These are phyloP conservation scores for Tychaedon coryphoeus DNA, from an alignment of 2,113 vertebrate species.

Conservation along the genomic window DNA sequence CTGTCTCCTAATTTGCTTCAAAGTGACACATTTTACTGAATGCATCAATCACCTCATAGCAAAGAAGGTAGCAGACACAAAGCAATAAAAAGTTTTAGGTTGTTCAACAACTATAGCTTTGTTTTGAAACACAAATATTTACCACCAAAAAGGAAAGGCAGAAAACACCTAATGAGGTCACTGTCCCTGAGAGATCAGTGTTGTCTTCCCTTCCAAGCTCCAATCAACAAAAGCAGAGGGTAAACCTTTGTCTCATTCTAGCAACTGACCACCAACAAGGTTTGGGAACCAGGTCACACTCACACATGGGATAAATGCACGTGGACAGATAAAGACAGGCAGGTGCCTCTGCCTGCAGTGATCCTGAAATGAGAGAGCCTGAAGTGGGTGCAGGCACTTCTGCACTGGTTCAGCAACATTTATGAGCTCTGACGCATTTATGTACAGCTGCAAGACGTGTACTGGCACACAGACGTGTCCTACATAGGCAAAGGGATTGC, in stretches of 20 bases:
- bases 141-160: background rate
- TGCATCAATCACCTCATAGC: background rate
- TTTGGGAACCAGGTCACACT: background rate
- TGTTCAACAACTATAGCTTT: background rate
- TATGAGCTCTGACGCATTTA: background rate
- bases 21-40: background rate
- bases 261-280: accelerated
- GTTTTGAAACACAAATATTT: background rate
- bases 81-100: background rate
- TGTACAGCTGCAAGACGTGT: background rate
- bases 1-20: background rate
- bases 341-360: background rate
- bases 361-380: background rate
- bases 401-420: background rate
- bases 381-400: background rate
- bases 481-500: background rate
- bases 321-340: background rate
- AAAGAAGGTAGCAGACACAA: background rate
- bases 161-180: background rate
- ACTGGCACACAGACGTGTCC: background rate
- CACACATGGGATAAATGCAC: accelerated
- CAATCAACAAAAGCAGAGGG: background rate
- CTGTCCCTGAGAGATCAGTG: background rate
- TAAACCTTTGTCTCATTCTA: background rate
- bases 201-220: background rate